These are phyloP conservation scores for Drosophila ananassae DNA, from an alignment of 1,140 invertebrate species.

Conservation along the genomic window DNA sequence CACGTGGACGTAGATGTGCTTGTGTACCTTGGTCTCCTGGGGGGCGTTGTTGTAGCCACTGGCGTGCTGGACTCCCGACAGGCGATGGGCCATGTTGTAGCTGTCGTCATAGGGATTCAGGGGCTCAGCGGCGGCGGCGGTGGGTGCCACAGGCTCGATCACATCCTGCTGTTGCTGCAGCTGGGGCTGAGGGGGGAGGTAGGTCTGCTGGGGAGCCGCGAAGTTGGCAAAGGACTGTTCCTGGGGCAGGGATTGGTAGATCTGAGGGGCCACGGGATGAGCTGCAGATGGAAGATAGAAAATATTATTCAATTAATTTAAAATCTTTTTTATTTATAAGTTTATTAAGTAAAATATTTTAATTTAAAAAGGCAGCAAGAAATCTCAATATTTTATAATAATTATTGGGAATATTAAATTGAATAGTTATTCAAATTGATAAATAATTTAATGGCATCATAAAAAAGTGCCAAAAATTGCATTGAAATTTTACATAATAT, in stretches of 20 bases:
- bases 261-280: constrained; percentile 60
- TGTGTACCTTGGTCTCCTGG: constrained; percentile 86
- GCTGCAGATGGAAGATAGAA: constrained; percentile 15
- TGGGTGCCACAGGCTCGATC: constrained; percentile 51
- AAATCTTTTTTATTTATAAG: not conserved
- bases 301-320: not conserved
- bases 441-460: too few species aligned
- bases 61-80: constrained; percentile 71
- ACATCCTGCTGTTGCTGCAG: constrained; percentile 45
- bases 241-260: constrained; percentile 72
- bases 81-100: constrained; percentile 76
- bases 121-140: constrained; percentile 35
- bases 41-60: constrained; percentile 68
- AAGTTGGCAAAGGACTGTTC: constrained; percentile 75
- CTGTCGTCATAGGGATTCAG: constrained; percentile 71
- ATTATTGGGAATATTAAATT: too few species aligned
- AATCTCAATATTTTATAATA: too few species aligned
- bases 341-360: not conserved
- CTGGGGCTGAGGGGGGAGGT: constrained; percentile 55
- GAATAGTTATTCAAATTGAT: too few species aligned
- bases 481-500: too few species aligned
- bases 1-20: constrained; percentile 92
- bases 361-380: too few species aligned
- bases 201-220: constrained; percentile 54
- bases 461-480: too few species aligned